Conservation (phyloP, 2,888 invertebrate genomes). For the Lumbricus terrestris region DNA sequence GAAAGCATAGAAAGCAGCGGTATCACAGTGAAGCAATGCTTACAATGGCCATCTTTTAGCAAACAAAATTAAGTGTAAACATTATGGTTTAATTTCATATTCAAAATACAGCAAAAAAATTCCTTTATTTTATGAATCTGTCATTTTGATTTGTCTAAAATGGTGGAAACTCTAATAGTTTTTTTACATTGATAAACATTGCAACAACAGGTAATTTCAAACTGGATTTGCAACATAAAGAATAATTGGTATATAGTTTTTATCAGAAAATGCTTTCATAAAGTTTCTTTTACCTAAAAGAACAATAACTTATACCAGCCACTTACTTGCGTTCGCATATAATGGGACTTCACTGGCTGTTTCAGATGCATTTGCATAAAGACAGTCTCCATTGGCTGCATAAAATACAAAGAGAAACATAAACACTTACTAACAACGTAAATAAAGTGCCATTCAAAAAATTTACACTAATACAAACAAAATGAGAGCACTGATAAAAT, state of each 20-base stretch:
- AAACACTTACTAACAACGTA: background rate
- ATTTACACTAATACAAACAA: too few species aligned
- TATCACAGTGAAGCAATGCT: background rate
- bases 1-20: background rate
- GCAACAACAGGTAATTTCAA: background rate
- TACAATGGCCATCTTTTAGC: background rate
- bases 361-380: constrained; percentile 5
- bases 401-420: background rate
- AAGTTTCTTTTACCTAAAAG: background rate
- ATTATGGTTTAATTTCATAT: background rate
- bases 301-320: background rate
- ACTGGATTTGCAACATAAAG: background rate
- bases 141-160: background rate
- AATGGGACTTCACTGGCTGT: background rate
- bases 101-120: too few species aligned
- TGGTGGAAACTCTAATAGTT: background rate
- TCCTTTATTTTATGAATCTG: background rate
- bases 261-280: background rate
- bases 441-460: background rate
- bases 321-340: background rate
- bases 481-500: background rate
- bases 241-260: background rate
- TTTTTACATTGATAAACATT: background rate
- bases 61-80: background rate
- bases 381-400: background rate